These are phyloP conservation scores for Dicrurus megarhynchus DNA, from an alignment of 2,113 vertebrate genomes.

Conservation along the genomic window DNA sequence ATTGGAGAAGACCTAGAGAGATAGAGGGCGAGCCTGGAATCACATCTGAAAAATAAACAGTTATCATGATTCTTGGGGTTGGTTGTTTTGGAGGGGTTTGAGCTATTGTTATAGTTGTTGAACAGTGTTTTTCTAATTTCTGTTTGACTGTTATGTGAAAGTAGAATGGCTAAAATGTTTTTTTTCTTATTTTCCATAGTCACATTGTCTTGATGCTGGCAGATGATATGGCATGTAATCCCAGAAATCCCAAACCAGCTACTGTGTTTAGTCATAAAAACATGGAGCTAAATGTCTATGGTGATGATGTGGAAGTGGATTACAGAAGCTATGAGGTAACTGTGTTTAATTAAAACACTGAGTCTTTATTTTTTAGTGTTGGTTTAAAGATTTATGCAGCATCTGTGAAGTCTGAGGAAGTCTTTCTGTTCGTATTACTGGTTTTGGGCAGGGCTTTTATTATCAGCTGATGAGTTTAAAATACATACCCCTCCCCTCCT, in stretches of 20 bases:
- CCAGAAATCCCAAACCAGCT: slow-evolving; percentile 95
- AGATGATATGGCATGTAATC: slow-evolving; percentile 98
- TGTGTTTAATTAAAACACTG: not conserved
- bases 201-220: slow-evolving; percentile 98
- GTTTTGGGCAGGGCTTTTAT: not conserved
- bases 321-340: slow-evolving; percentile 95
- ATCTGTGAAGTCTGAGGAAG: not conserved
- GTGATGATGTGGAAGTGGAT: slow-evolving; percentile 98
- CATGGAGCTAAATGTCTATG: slow-evolving; percentile 98
- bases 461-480: not conserved
- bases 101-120: not conserved
- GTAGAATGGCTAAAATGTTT: not conserved
- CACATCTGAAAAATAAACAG: no score
- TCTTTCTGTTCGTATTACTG: not conserved
- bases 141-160: not conserved
- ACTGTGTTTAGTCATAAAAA: slow-evolving; percentile 99
- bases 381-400: not conserved
- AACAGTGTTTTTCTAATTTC: not conserved
- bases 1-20: not conserved
- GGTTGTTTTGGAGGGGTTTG: not conserved
- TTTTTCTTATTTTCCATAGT: slow-evolving; percentile 62
- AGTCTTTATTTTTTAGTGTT: not conserved
- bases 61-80: not conserved
- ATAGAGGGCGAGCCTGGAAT: accelerated
- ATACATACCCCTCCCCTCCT: accelerated